These are phyloP conservation scores for Rousettus madagascariensis DNA, from an alignment of 2,797 vertebrate genomes.

Conservation along the genomic window DNA sequence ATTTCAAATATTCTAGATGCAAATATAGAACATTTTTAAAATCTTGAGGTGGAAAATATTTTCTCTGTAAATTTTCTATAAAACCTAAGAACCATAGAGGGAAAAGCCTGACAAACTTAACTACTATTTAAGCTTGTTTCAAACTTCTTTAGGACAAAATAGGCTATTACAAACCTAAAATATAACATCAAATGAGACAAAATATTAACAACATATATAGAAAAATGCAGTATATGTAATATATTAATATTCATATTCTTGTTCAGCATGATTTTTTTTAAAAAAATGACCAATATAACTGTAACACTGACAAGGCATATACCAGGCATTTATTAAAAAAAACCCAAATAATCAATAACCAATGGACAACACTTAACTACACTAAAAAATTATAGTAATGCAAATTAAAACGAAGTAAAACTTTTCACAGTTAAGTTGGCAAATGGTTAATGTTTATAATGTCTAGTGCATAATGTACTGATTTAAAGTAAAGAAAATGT, in stretches of 20 bases:
- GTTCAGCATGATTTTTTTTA: neutral
- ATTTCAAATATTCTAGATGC: too few relatives aligned
- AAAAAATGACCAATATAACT: neutral
- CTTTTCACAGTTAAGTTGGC: neutral
- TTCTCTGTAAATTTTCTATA: neutral
- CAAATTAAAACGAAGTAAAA: neutral
- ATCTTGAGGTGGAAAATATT: neutral
- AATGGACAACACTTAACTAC: neutral
- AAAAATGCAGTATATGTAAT: neutral
- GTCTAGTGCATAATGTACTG: neutral
- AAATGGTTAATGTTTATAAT: neutral
- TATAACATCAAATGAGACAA: neutral
- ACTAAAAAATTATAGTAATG: neutral
- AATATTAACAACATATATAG: neutral
- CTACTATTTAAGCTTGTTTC: too few relatives aligned
- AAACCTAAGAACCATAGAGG: neutral
- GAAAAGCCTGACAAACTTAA: neutral
- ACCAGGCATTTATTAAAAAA: neutral
- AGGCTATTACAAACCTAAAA: neutral
- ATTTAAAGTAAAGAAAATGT: neutral
- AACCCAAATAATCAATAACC: neutral
- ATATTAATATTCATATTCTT: neutral
- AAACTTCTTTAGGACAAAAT: neutral
- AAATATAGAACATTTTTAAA: too few relatives aligned
- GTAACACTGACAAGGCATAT: neutral